A percentile compares a stretch with the other conserved stretches of the same genome.
Conservation (phyloP, 1,140 invertebrate species). For the Riptortus pedestris region DNA sequence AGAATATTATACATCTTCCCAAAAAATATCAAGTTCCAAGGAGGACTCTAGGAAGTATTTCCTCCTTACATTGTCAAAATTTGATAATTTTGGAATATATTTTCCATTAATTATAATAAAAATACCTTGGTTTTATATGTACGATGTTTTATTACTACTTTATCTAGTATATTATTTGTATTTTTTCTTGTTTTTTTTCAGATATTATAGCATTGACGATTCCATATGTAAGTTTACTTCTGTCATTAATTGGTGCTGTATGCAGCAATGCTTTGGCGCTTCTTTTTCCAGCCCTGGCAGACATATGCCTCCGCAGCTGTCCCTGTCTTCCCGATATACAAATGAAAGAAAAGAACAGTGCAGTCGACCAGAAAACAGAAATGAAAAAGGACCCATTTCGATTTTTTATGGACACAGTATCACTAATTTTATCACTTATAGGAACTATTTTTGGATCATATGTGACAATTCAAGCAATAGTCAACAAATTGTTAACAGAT, state of each 20-base stretch:
- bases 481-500: neutral
- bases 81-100: no score
- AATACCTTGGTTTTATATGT: no score
- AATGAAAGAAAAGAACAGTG: no score
- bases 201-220: constrained; percentile 68
- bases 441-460: neutral
- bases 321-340: no score
- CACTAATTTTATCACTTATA: neutral
- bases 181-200: constrained; percentile 38
- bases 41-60: no score
- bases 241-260: constrained; percentile 80
- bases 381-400: neutral
- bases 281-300: constrained; percentile 77
- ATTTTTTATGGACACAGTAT: neutral
- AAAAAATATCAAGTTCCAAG: no score
- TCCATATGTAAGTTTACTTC: constrained; percentile 73
- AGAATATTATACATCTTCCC: no score
- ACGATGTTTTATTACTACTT: no score
- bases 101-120: no score
- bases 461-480: neutral
- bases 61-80: no score
- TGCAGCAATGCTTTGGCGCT: constrained; percentile 77
- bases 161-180: no score
- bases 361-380: constrained; percentile 28
- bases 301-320: constrained; percentile 57